These are phyloP conservation scores for Panagrolaimus sp. DNA, from an alignment of 1,140 invertebrate genomes.

Conservation along the genomic window DNA sequence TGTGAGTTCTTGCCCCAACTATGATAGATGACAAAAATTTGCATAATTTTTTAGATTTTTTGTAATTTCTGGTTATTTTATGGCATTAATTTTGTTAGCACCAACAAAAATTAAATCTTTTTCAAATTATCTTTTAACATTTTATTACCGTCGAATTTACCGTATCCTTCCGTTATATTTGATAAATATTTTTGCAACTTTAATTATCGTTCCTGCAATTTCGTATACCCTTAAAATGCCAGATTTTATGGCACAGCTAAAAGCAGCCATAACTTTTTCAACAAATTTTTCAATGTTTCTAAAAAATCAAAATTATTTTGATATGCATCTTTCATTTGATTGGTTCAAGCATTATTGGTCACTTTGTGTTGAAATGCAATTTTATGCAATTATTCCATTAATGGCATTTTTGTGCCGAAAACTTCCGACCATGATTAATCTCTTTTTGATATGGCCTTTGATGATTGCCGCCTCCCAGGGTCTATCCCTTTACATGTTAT, in stretches of 20 bases:
- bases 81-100: not conserved
- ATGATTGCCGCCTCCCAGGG: not conserved
- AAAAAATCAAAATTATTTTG: not conserved
- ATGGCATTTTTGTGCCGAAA: not conserved
- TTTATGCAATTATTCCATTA: not conserved
- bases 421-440: not conserved
- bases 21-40: not conserved
- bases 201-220: not conserved
- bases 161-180: not conserved
- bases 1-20: constrained; percentile 16
- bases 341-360: constrained; percentile 12
- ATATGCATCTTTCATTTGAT: not conserved
- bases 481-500: not conserved
- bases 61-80: not conserved
- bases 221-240: not conserved
- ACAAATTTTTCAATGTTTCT: not conserved
- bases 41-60: constrained; percentile 2
- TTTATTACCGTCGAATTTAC: not conserved
- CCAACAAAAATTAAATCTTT: not conserved
- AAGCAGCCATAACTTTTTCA: not conserved
- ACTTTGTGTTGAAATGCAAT: not conserved
- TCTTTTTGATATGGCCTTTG: not conserved
- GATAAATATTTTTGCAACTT: not conserved
- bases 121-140: not conserved
- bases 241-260: not conserved